Conservation (phyloP, 2,888 invertebrate species). For the Elysia crispata region DNA sequence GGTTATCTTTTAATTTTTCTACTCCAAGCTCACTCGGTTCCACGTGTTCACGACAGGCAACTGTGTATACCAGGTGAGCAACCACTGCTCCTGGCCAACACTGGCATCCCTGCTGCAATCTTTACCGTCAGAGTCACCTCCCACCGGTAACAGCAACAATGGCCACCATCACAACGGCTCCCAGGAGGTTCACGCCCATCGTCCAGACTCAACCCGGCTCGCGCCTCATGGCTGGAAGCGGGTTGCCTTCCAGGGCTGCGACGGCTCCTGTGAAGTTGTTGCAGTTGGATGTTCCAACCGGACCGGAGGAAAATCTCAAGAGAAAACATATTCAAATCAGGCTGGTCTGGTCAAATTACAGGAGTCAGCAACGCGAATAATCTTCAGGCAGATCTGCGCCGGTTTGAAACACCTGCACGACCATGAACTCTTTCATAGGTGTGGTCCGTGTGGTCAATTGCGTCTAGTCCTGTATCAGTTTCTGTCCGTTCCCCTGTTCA, state of each 20-base stretch:
- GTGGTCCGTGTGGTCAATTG: neutral
- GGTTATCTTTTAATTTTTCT: too few relatives aligned
- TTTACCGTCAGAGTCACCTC: too few relatives aligned
- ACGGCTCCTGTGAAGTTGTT: neutral
- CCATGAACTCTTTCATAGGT: slow-evolving; percentile 35
- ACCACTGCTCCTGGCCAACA: slow-evolving; percentile 36
- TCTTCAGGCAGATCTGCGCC: slow-evolving; percentile 41
- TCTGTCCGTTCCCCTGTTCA: too few relatives aligned
- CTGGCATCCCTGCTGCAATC: neutral
- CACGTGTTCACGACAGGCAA: slow-evolving; percentile 30
- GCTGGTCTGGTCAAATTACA: neutral
- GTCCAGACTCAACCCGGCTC: too few relatives aligned
- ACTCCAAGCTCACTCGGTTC: slow-evolving; percentile 17
- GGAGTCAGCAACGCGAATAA: slow-evolving; percentile 22
- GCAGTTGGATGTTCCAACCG: neutral
- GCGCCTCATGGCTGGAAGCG: too few relatives aligned
- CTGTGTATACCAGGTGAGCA: slow-evolving; percentile 39
- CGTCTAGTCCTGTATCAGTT: too few relatives aligned
- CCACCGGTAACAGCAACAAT: too few relatives aligned
- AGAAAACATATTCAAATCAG: too few relatives aligned
- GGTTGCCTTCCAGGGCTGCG: too few relatives aligned
- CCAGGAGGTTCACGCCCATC: too few relatives aligned
- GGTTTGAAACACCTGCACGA: slow-evolving; percentile 34
- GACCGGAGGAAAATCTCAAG: neutral
- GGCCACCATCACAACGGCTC: too few relatives aligned